Percentiles rank a stretch among this genome's conserved stretches.
These are phyloP conservation scores for Calliopsis andreniformis DNA, from an alignment of 1,140 invertebrate species.

Conservation along the genomic window DNA sequence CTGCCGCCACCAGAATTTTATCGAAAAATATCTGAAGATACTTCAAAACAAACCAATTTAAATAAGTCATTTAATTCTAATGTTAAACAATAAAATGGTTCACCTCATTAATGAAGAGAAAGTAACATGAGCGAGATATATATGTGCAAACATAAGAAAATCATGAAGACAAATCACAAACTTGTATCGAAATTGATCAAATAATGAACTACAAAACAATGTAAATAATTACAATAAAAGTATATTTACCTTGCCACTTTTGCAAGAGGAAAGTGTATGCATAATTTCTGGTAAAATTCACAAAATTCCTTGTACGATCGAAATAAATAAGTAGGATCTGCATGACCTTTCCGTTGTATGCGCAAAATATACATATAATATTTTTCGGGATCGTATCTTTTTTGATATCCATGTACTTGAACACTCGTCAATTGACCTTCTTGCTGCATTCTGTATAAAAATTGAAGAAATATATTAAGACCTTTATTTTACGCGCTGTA, in stretches of 20 bases:
- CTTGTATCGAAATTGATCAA: background rate
- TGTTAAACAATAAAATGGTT: background rate
- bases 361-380: conserved; percentile 98
- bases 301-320: conserved; percentile 98
- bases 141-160: too few relatives aligned
- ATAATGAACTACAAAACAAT: background rate
- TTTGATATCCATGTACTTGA: conserved; percentile 94
- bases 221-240: too few relatives aligned
- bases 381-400: conserved; percentile 98
- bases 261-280: conserved; percentile 94
- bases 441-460: conserved; percentile 88
- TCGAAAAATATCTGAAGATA: conserved; percentile 56
- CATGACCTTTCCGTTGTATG: conserved; percentile 92
- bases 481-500: too few relatives aligned
- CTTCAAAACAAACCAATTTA: background rate
- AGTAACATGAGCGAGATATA: too few relatives aligned
- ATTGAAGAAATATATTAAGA: background rate
- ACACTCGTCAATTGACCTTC: conserved; percentile 95
- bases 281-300: conserved; percentile 97
- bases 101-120: background rate
- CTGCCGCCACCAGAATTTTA: conserved; percentile 47
- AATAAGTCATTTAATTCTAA: background rate
- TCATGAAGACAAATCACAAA: background rate
- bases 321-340: conserved; percentile 93
- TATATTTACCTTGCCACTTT: conserved; percentile 89